phyloP scores from a whole-genome alignment of 1,140 invertebrate genomes.

The Idris sp. region DNA sequence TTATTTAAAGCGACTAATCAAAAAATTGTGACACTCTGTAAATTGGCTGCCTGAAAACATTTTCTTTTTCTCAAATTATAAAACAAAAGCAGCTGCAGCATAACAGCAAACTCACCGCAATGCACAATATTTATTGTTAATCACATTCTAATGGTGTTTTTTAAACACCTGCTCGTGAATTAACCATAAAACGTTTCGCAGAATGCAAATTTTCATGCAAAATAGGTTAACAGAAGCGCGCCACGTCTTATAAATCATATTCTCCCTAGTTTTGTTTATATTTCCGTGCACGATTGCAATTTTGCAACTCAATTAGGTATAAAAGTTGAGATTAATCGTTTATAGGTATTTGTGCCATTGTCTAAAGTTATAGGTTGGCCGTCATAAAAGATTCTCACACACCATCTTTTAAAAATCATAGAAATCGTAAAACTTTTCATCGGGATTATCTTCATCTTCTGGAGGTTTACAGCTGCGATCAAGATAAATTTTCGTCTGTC shows the following conservation, averaged over 20 bases:
- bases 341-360: constrained; percentile 28
- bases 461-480: constrained; percentile 16
- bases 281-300: constrained; percentile 13
- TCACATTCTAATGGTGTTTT: constrained; percentile 34
- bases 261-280: constrained; percentile 25
- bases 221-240: constrained; percentile 21
- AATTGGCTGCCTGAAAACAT: no score
- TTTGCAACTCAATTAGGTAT: constrained; percentile 41
- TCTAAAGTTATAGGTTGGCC: constrained; percentile 25
- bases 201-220: constrained; percentile 15
- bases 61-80: no score
- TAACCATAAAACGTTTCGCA: constrained; percentile 3
- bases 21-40: no score
- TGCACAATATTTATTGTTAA: constrained; percentile 35
- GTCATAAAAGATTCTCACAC: constrained; percentile 51
- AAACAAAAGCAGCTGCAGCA: no score
- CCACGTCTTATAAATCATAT: constrained; percentile 22
- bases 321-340: constrained; percentile 35
- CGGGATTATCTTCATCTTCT: constrained; percentile 21
- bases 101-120: constrained; percentile 1
- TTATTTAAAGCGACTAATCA: no score
- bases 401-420: no score
- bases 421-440: constrained; percentile 60
- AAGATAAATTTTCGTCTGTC: constrained; percentile 50
- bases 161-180: background rate